phyloP scores from a whole-genome alignment of 53 echinoderm and acorn worm species.

The Luidia sarsii region DNA sequence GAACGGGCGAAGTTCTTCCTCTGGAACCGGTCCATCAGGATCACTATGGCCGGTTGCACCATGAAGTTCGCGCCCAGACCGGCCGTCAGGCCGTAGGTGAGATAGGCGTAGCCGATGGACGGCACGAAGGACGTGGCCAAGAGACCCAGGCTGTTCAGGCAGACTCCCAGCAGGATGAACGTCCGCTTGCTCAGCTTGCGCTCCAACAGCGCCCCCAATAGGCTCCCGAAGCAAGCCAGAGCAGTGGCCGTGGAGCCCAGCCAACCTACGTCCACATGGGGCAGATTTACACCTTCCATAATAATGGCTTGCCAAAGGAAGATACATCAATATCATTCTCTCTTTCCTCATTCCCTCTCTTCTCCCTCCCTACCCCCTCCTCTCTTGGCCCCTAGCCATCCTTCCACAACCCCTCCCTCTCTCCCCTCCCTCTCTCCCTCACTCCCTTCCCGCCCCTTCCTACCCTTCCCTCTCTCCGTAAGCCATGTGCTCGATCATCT shows the following conservation, averaged over 20 bases:
- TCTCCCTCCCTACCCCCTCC: too few relatives aligned
- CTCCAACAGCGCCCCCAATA: background rate
- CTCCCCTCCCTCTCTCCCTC: too few relatives aligned
- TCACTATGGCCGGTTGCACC: background rate
- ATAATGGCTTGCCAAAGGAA: too few relatives aligned
- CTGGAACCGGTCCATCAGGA: background rate
- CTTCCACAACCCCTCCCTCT: too few relatives aligned
- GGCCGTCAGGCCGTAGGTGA: background rate
- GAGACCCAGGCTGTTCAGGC: background rate
- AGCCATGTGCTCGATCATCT: too few relatives aligned
- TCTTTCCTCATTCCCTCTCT: too few relatives aligned
- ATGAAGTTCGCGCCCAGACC: conserved; percentile 2
- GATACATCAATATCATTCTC: too few relatives aligned
- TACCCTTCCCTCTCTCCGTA: too few relatives aligned
- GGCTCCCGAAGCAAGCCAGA: background rate
- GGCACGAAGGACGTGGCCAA: conserved; percentile 12
- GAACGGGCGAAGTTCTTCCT: background rate
- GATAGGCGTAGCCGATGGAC: background rate
- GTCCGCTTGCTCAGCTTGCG: background rate
- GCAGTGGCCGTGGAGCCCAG: background rate
- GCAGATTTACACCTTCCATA: too few relatives aligned
- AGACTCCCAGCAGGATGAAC: background rate
- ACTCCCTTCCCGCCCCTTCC: too few relatives aligned
- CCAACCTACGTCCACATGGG: too few relatives aligned
- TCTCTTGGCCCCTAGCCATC: too few relatives aligned